phyloP scores from a whole-genome alignment of 1,140 invertebrate species.

The Eurosta solidaginis region DNA sequence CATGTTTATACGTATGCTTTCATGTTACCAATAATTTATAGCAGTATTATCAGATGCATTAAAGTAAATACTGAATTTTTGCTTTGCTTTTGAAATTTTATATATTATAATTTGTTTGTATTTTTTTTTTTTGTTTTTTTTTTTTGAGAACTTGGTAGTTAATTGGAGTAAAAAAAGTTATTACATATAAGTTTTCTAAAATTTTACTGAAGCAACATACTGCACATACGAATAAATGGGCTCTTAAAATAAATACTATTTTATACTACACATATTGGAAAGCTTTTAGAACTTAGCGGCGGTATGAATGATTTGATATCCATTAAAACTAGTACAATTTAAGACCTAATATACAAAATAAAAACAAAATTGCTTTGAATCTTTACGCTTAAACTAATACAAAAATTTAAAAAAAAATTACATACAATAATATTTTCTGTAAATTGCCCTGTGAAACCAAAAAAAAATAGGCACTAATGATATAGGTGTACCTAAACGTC shows the following conservation, averaged over 20 bases:
- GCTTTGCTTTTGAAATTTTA: too few relatives aligned
- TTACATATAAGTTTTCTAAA: too few relatives aligned
- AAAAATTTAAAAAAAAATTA: neutral
- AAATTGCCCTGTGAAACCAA: neutral
- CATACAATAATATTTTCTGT: neutral
- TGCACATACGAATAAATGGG: neutral
- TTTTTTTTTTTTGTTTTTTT: too few relatives aligned
- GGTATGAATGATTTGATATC: neutral
- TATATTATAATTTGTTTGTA: too few relatives aligned
- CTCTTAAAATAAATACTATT: neutral
- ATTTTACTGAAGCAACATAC: neutral
- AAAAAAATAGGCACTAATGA: too few relatives aligned
- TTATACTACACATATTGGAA: neutral
- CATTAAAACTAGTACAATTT: neutral
- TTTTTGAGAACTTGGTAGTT: too few relatives aligned
- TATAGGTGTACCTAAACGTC: too few relatives aligned
- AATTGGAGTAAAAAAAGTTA: too few relatives aligned
- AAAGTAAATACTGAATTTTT: too few relatives aligned
- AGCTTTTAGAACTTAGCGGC: neutral
- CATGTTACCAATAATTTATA: too few relatives aligned
- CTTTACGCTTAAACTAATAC: neutral
- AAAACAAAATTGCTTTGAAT: neutral
- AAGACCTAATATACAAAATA: neutral
- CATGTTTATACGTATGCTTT: too few relatives aligned
- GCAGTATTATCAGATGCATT: too few relatives aligned